Conservation (phyloP, 2,113 vertebrate genomes). For the Takifugu bimaculatus region DNA sequence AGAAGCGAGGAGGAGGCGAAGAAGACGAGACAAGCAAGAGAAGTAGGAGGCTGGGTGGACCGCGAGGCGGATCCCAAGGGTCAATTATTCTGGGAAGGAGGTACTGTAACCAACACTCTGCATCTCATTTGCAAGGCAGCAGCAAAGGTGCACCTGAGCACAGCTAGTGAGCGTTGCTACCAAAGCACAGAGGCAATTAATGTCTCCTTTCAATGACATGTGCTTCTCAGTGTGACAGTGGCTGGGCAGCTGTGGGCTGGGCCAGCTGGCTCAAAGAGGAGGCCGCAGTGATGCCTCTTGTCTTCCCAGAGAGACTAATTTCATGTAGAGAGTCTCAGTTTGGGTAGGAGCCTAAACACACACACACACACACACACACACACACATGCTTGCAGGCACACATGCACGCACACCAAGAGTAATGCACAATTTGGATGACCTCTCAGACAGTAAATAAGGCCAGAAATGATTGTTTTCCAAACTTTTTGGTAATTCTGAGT, state of each 20-base stretch:
- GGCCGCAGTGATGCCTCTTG: slow-evolving; percentile 33
- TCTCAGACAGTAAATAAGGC: too few relatives aligned
- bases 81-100: slow-evolving; percentile 76
- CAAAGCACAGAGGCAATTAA: slow-evolving; percentile 72
- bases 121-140: slow-evolving; percentile 76
- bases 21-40: slow-evolving; percentile 45
- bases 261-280: slow-evolving; percentile 45
- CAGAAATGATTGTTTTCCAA: too few relatives aligned
- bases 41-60: slow-evolving; percentile 55
- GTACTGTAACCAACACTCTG: slow-evolving; percentile 66
- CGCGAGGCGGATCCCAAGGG: slow-evolving; percentile 68
- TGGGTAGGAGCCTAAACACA: slow-evolving; percentile 28
- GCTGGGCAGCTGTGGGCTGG: slow-evolving; percentile 59
- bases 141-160: slow-evolving; percentile 68
- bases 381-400: slow-evolving; percentile 9
- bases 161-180: slow-evolving; percentile 53
- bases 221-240: slow-evolving; percentile 68
- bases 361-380: slow-evolving; percentile 16
- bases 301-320: slow-evolving; percentile 71
- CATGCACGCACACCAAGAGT: neutral
- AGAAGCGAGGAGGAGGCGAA: slow-evolving; percentile 34
- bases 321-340: slow-evolving; percentile 41
- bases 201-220: slow-evolving; percentile 70
- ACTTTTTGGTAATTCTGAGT: too few relatives aligned
- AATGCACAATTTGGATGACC: too few relatives aligned